phyloP scores from a whole-genome alignment of 2,113 vertebrate species.

The Arothron firmamentum region DNA sequence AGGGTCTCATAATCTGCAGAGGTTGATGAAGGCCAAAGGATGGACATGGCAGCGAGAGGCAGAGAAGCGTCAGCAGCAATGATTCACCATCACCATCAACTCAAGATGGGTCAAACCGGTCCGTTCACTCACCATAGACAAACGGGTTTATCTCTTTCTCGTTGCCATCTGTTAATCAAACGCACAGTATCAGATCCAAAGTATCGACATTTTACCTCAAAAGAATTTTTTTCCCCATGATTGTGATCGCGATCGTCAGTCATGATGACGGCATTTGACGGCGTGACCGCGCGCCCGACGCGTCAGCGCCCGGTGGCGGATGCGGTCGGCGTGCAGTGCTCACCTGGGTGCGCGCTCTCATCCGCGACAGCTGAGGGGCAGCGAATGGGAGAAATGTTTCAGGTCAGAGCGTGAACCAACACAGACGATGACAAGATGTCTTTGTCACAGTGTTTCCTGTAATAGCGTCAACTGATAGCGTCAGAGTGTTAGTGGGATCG shows the following conservation, averaged over 20 bases:
- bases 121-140: constrained; percentile 60
- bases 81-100: background rate
- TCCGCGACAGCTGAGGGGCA: constrained; percentile 46
- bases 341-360: constrained; percentile 46
- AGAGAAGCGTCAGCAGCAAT: background rate
- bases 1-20: constrained; percentile 89
- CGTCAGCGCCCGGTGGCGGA: no score
- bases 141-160: constrained; percentile 56
- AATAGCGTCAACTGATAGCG: no score
- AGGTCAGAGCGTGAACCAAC: constrained; percentile 7
- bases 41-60: constrained; percentile 2
- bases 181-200: background rate
- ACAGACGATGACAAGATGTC: background rate
- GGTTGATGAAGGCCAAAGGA: background rate
- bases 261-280: no score
- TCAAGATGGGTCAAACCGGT: background rate
- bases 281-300: no score
- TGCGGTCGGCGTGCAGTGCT: constrained; percentile 29
- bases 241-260: no score
- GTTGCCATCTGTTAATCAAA: constrained; percentile 36
- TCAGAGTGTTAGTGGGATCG: no score
- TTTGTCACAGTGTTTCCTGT: no score
- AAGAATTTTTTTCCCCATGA: no score
- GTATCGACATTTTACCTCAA: background rate
- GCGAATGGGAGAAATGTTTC: constrained; percentile 5